A percentile compares a stretch with the other conserved stretches of the same genome.
phyloP scores from a whole-genome alignment of 2,888 invertebrate species.

The Lithosia quadra region DNA sequence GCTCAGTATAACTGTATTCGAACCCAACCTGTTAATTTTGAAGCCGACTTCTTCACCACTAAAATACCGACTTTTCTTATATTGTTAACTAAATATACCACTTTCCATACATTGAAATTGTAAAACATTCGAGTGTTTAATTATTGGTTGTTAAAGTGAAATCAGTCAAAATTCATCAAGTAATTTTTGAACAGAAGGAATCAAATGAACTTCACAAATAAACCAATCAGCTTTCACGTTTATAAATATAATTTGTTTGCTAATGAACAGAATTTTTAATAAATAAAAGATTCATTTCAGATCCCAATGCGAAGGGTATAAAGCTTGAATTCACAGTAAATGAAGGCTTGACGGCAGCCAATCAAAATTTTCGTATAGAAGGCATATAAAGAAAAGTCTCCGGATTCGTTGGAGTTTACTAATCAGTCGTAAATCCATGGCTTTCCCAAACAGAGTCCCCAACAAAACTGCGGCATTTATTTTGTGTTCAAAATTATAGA shows the following conservation, averaged over 20 bases:
- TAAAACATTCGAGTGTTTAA: background rate
- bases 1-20: too few relatives aligned
- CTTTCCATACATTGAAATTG: too few relatives aligned
- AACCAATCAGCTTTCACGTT: slow-evolving; percentile 9
- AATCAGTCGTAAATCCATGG: slow-evolving; percentile 63
- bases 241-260: background rate
- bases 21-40: too few relatives aligned
- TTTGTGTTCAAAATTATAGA: slow-evolving; percentile 19
- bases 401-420: slow-evolving; percentile 40
- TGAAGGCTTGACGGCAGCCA: slow-evolving; percentile 28
- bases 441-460: slow-evolving; percentile 41
- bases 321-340: slow-evolving; percentile 25
- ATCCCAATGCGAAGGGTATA: slow-evolving; percentile 24
- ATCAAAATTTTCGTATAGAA: slow-evolving; percentile 42
- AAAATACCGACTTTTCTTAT: too few relatives aligned
- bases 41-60: too few relatives aligned
- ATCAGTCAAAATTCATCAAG: background rate
- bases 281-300: slow-evolving; percentile 15
- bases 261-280: slow-evolving; percentile 9
- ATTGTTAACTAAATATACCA: too few relatives aligned
- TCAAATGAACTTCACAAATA: slow-evolving; percentile 5
- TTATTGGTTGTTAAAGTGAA: too few relatives aligned
- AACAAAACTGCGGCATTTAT: slow-evolving; percentile 42
- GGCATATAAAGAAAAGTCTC: slow-evolving; percentile 34
- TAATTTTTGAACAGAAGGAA: background rate